Conservation (phyloP, 2,797 vertebrate genomes). For the Gymnoscopelus braueri region DNA sequence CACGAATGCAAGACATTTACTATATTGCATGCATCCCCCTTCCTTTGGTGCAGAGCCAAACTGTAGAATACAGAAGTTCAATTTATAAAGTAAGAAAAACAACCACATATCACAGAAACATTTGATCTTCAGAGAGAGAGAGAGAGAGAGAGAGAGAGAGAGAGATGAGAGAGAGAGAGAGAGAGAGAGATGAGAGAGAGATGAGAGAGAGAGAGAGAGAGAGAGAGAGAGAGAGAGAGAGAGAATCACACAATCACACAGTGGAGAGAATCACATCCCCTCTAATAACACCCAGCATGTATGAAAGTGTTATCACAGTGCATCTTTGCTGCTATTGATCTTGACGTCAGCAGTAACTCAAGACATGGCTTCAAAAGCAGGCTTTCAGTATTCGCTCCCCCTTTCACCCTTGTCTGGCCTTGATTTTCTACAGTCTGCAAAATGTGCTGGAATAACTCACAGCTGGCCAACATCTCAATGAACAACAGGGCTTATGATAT, state of each 20-base stretch:
- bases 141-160: conserved; percentile 2
- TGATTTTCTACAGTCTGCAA: not conserved
- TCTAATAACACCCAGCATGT: conserved; percentile 29
- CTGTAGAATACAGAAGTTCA: too few species aligned
- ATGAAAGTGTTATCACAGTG: conserved; percentile 33
- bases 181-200: not conserved
- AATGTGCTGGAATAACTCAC: conserved; percentile 2
- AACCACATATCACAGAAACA: conserved; percentile 27
- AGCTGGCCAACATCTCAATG: not conserved
- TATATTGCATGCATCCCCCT: too few species aligned
- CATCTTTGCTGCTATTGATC: conserved; percentile 27
- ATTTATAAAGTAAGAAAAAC: conserved; percentile 22
- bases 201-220: not conserved
- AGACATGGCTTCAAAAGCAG: conserved; percentile 47
- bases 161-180: not conserved
- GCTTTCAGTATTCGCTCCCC: conserved; percentile 24
- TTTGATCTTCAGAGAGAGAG: conserved; percentile 9
- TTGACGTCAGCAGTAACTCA: conserved; percentile 48
- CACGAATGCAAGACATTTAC: not conserved
- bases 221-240: not conserved
- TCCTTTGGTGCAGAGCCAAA: too few species aligned
- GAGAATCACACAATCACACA: not conserved
- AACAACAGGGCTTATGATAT: conserved; percentile 38
- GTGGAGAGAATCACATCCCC: conserved; percentile 22
- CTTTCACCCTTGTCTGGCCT: conserved; percentile 24